Evolutionary conservation across 2,888 invertebrate genomes (phyloP).

Genomic region (Ametastegia equiseti): DNA sequence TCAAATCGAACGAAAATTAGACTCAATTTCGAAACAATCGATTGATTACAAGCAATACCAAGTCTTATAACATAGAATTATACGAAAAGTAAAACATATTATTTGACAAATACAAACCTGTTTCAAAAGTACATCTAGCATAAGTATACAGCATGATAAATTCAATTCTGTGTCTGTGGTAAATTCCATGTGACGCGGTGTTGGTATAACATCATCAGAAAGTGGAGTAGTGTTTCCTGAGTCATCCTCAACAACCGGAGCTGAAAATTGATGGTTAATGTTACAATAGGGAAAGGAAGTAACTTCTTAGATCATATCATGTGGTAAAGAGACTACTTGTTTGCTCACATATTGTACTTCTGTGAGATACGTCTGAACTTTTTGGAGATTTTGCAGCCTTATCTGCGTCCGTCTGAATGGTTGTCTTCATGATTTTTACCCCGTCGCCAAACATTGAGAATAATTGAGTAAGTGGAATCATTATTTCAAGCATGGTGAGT

Average conservation of each 20-base stretch:
- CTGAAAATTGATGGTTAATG: constrained; percentile 69
- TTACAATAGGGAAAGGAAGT: background rate
- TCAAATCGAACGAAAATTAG: background rate
- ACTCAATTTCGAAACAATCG: background rate
- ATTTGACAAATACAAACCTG: constrained; percentile 80
- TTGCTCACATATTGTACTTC: constrained; percentile 79
- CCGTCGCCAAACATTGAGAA: constrained; percentile 95
- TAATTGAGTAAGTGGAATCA: constrained; percentile 91
- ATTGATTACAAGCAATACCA: background rate
- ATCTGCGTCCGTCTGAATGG: constrained; percentile 54
- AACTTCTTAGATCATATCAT: constrained; percentile 13
- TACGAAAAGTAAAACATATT: background rate
- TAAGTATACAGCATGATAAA: constrained; percentile 96
- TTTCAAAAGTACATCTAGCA: constrained; percentile 96
- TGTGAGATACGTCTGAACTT: constrained; percentile 61
- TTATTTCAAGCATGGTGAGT: constrained; percentile 92
- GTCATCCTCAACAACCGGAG: constrained; percentile 83
- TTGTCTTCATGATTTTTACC: constrained; percentile 83
- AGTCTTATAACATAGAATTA: background rate
- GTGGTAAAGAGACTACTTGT: background rate
- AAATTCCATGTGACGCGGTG: constrained; percentile 82
- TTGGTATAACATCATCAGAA: constrained; percentile 83
- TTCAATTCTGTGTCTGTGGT: constrained; percentile 86
- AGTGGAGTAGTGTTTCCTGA: constrained; percentile 83
- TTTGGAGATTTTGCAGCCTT: constrained; percentile 63